Evolutionary conservation across 1,140 invertebrate genomes (phyloP), one percentile per base, ranked within the genome.

Genomic region (Melipona quadrifasciata): DNA sequence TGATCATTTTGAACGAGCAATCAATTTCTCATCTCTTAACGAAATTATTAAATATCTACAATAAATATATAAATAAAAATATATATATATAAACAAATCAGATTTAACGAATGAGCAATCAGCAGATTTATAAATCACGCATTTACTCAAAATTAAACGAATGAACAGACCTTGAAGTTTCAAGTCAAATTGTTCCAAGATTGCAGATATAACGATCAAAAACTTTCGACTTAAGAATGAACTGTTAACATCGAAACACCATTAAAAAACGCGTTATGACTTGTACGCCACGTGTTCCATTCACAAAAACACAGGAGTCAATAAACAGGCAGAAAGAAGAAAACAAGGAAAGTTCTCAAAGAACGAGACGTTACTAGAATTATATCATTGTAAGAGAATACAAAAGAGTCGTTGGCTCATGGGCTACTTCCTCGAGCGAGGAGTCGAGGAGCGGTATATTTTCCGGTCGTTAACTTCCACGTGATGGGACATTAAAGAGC

Each of bases 401-500:
- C 71, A 31, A 51, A 61, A 51, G 58, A 53, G n/a, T 14, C 65
- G 8, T 47, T 47, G 39, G 71, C 14, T 53, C 12, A 51, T 71
- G 12, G n/a, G 51, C 64, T 55, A 76, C 72, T 82, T 76, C 80
- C 72, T 82, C 61, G 39, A 47, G 39, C 24, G 5, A 65, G 72
- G 55, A 74, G 72, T 27, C 58, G 27, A 55, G 21, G 27, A 55
- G 21, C 31, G 72, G 72, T 67, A 65, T 82, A 82, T 82, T 82
- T 82, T 82, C 80, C 80, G 51, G 80, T 82, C 72, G 72, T 76
- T 82, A 82, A 67, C 51, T 82, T 39, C 73, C 17, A 39, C 61
- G 14, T 76, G 67, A 82, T 67, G 61, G 51, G 61, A 67, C 67
- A 82, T 82, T 76, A 82, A 82, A 67, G 58, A 76, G 61, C 51